Evolutionary conservation across 2,113 vertebrate genomes (phyloP).

Genomic region (Nothobranchius furzeri): DNA sequence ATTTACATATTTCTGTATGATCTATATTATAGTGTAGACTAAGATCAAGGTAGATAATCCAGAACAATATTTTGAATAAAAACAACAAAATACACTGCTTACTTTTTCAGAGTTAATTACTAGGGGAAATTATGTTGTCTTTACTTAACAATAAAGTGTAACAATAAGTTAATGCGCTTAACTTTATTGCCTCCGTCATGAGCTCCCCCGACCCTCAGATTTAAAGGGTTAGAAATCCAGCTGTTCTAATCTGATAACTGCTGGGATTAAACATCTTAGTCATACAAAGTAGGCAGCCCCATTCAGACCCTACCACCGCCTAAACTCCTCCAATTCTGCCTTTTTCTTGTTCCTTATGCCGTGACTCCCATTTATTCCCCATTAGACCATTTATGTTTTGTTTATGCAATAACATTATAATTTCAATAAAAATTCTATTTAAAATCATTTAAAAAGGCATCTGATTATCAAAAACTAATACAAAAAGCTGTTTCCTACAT

Average conservation of each 20-base stretch:
- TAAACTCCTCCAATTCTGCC: neutral
- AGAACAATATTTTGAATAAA: neutral
- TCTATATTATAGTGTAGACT: too few species aligned
- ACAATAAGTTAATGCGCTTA: conserved; percentile 51
- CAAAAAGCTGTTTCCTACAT: too few species aligned
- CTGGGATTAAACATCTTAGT: conserved; percentile 56
- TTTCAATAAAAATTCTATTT: too few species aligned
- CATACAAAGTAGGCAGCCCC: conserved; percentile 10
- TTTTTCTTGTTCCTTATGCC: conserved; percentile 6
- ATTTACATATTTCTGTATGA: too few species aligned
- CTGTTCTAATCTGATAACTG: conserved; percentile 65
- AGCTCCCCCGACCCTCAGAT: conserved; percentile 48
- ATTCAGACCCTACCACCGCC: conserved; percentile 23
- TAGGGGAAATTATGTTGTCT: conserved; percentile 4
- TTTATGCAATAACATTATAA: too few species aligned
- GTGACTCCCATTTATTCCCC: neutral
- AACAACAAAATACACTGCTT: conserved; percentile 12
- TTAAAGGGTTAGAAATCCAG: conserved; percentile 56
- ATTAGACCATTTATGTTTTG: neutral
- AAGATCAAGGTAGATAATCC: too few species aligned
- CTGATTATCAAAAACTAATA: too few species aligned
- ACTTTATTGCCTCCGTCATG: conserved; percentile 30
- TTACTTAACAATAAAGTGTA: conserved; percentile 33
- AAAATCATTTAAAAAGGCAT: too few species aligned
- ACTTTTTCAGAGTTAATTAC: neutral